These are phyloP conservation scores for Metaphire vulgaris DNA, from an alignment of 1,140 invertebrate genomes.

Conservation along the genomic window DNA sequence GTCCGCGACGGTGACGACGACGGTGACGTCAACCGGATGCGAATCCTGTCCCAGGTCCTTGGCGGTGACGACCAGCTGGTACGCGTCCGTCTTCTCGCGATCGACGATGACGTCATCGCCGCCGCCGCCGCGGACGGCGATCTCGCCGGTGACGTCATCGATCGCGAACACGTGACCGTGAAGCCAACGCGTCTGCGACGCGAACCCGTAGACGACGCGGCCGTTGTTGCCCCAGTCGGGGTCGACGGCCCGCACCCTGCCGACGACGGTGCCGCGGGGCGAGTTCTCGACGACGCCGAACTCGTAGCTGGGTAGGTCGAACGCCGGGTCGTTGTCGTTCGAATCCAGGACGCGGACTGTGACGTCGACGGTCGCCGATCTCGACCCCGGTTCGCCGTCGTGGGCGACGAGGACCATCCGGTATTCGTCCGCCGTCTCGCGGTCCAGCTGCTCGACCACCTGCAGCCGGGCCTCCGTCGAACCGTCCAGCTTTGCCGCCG, in stretches of 20 bases:
- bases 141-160: slow-evolving; percentile 74
- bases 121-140: slow-evolving; percentile 82
- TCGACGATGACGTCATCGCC: too few relatives aligned
- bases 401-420: slow-evolving; percentile 1
- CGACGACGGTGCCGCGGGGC: slow-evolving; percentile 70
- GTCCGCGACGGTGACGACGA: slow-evolving; percentile 19
- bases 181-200: slow-evolving; percentile 65
- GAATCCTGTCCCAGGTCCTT: slow-evolving; percentile 57
- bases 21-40: slow-evolving; percentile 10
- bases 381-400: neutral
- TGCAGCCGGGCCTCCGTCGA: neutral
- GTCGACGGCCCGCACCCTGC: slow-evolving; percentile 64
- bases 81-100: slow-evolving; percentile 79
- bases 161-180: slow-evolving; percentile 73
- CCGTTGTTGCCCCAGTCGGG: slow-evolving; percentile 40
- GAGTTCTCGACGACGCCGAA: slow-evolving; percentile 78
- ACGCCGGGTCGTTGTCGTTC: slow-evolving; percentile 50
- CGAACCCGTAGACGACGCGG: slow-evolving; percentile 54
- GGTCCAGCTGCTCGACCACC: slow-evolving; percentile 13
- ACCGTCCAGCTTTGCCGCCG: neutral
- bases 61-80: slow-evolving; percentile 86
- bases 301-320: slow-evolving; percentile 49
- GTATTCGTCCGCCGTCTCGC: slow-evolving; percentile 18
- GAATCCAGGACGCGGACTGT: slow-evolving; percentile 32
- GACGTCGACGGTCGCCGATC: neutral